Percentiles rank a stretch among this genome's conserved stretches.
phyloP scores from a whole-genome alignment of 2,888 invertebrate genomes.

The Dolomedes plantarius region DNA sequence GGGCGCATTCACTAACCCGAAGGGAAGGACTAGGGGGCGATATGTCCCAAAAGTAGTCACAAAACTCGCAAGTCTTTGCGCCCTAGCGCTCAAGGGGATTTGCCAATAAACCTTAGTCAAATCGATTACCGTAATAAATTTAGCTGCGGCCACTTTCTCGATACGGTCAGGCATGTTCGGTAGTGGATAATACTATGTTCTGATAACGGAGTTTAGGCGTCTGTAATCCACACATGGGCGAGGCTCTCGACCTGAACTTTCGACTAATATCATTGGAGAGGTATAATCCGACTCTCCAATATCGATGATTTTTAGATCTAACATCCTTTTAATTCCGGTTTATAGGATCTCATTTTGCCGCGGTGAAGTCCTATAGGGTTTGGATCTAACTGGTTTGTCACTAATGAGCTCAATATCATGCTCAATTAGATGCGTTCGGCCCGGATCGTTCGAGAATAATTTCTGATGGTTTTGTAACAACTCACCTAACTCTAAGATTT shows the following conservation, averaged over 20 bases:
- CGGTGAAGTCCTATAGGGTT: conserved; percentile 14
- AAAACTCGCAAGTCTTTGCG: conserved; percentile 5
- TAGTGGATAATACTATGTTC: not conserved
- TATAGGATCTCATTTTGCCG: conserved; percentile 21
- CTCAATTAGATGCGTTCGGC: conserved; percentile 9
- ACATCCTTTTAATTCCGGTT: conserved; percentile 4
- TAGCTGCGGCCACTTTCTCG: not conserved
- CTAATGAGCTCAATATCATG: conserved; percentile 32
- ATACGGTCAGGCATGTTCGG: conserved; percentile 24
- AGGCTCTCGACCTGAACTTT: conserved; percentile 1
- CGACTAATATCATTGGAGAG: conserved; percentile 25
- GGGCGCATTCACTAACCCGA: conserved; percentile 13
- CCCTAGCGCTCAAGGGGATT: conserved; percentile 18
- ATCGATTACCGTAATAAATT: conserved; percentile 6
- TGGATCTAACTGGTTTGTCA: conserved; percentile 1
- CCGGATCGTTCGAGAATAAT: conserved; percentile 30
- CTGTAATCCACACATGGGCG: conserved; percentile 1
- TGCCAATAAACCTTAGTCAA: conserved; percentile 32
- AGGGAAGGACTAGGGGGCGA: conserved; percentile 4
- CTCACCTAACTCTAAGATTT: not conserved
- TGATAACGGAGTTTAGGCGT: not conserved
- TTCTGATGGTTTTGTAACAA: not conserved
- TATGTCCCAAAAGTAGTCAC: conserved; percentile 17
- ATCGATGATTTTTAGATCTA: conserved; percentile 19
- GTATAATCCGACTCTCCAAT: conserved; percentile 28